Conservation (phyloP, 2,888 invertebrate genomes). For the Sphinx pinastri region DNA sequence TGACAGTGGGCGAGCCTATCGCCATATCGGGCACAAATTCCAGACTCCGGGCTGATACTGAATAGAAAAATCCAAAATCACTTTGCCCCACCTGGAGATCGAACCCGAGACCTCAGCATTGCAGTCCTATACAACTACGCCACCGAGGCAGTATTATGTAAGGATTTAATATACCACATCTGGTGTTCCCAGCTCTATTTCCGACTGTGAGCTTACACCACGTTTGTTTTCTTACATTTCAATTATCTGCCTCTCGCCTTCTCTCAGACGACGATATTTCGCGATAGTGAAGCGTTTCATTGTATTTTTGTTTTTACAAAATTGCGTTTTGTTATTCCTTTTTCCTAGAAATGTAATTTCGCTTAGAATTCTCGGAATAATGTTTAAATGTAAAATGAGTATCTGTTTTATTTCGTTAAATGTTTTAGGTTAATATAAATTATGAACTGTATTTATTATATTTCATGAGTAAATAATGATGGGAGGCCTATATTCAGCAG, state of each 20-base stretch:
- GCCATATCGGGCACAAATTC: too few species aligned
- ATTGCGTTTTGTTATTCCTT: slow-evolving; percentile 8
- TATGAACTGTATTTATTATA: too few species aligned
- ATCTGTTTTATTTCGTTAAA: not conserved
- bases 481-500: too few species aligned
- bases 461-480: too few species aligned
- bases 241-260: slow-evolving; percentile 32
- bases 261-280: slow-evolving; percentile 27
- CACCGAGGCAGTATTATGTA: too few species aligned
- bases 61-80: too few species aligned
- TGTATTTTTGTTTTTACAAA: slow-evolving; percentile 19
- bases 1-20: too few species aligned
- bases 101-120: too few species aligned
- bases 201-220: not conserved
- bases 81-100: too few species aligned
- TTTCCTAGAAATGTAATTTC: slow-evolving; percentile 8
- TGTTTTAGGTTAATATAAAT: too few species aligned
- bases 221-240: slow-evolving; percentile 36
- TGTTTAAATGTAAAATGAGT: not conserved
- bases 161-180: not conserved
- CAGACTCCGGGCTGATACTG: too few species aligned
- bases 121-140: too few species aligned
- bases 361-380: not conserved
- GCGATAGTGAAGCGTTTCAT: slow-evolving; percentile 23
- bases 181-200: not conserved